phyloP scores from a whole-genome alignment of 2,797 vertebrate species.

The Myotis vivesi region DNA sequence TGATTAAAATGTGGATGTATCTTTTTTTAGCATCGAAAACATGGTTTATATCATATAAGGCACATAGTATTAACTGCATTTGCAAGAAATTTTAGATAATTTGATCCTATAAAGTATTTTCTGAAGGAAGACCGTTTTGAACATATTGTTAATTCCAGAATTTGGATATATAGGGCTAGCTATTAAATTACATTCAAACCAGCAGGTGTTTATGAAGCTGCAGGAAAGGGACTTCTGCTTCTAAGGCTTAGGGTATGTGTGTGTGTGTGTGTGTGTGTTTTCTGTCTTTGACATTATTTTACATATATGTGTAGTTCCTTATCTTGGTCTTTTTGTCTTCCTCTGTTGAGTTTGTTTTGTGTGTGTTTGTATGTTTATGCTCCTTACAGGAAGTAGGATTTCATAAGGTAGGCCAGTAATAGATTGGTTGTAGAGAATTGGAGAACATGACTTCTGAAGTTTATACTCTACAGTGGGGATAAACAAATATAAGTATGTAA shows the following conservation, averaged over 20 bases:
- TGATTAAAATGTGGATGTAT: conserved; percentile 63
- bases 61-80: conserved; percentile 28
- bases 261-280: background rate
- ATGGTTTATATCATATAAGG: background rate
- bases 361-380: background rate
- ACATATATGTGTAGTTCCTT: background rate
- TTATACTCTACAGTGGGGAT: background rate
- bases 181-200: background rate
- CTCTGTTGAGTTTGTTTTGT: background rate
- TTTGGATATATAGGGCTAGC: background rate
- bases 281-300: background rate
- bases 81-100: conserved; percentile 20
- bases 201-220: background rate
- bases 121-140: conserved; percentile 18
- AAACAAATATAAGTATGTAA: conserved; percentile 17
- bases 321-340: conserved; percentile 5
- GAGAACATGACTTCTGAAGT: background rate
- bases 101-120: conserved; percentile 5
- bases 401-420: background rate
- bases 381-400: background rate
- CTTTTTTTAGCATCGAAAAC: conserved; percentile 55
- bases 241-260: background rate
- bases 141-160: background rate
- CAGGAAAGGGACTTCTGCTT: background rate
- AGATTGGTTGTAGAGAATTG: conserved; percentile 3